Base-by-base conservation (phyloP, 1,140 invertebrate species). In the Zaprionus tsacasi region DNA sequence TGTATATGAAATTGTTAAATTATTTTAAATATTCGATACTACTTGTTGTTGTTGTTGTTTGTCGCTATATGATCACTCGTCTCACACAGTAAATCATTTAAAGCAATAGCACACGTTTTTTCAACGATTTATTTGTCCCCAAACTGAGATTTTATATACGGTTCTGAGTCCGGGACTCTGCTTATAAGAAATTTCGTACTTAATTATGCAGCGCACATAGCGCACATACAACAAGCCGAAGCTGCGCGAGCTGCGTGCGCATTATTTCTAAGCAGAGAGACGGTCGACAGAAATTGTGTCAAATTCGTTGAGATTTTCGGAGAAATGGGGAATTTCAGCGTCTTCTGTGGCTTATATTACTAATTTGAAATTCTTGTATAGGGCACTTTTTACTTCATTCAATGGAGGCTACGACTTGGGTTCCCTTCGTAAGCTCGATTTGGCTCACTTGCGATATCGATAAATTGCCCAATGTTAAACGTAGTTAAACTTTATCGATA, bases 31-130 rank as follows among this genome's bases (percentile, higher is more conserved):
- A 66, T 75, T 70, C 60, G 40, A 12, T 17, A n/a, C n/a, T n/a
- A 50, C 8, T 67, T 61, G 6, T 6, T 21, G 17, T 52, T 50
- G 15, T 56, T 45, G 40, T 30, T 48, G 35, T 58, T 25, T 50
- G 43, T 52, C 30, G 11, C 64, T 74, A 36, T 48, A 57, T 70
- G 72, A 58, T 66, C 70, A 74, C 65, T 79, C 75, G 69, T 72
- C 76, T 76, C 63, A 35, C 43, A 56, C 43, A 57, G 63, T 79
- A 54, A 79, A 74, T 79, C 70, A 79, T 79, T 78, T 76, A 66
- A 61, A 2, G 72, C 60, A 43, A 64, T 52, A 54, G 55, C 55
- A 36, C 75, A 77, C 75, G 75, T 77, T 73, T 68, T 21, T 65
- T 73, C 12, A 54, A 57, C 55, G 12, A 70, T 75, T 70, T 75